A percentile compares a stretch with the other conserved stretches of the same genome.
phyloP scores from a whole-genome alignment of 2,797 vertebrate species.

The Lycodopsis pacificus region DNA sequence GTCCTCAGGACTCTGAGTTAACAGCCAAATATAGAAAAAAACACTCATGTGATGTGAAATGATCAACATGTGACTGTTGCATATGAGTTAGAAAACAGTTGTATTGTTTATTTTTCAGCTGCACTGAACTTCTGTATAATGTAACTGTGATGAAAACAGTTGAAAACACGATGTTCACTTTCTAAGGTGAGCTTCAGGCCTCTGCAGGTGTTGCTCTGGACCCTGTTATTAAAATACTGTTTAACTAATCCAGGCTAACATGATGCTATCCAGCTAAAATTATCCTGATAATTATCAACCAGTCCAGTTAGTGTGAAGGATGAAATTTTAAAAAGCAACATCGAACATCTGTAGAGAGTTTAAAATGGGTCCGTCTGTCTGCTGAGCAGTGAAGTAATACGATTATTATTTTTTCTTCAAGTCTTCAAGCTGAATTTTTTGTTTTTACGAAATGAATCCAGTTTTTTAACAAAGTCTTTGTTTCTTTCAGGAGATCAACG shows the following conservation, averaged over 20 bases:
- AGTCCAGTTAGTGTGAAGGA: not conserved
- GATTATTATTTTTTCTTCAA: too few relatives aligned
- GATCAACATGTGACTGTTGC: constrained; percentile 25
- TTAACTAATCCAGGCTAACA: not conserved
- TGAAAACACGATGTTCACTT: not conserved
- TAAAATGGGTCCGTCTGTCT: not conserved
- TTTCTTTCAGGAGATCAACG: constrained; percentile 91
- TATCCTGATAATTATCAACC: not conserved
- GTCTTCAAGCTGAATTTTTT: not conserved
- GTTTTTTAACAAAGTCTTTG: not conserved
- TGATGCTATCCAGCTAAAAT: not conserved
- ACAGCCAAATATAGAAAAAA: not conserved
- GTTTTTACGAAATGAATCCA: not conserved
- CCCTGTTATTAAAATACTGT: too few relatives aligned
- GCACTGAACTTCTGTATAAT: not conserved
- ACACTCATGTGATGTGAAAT: constrained; percentile 36
- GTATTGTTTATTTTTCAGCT: not conserved
- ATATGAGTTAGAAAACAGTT: not conserved
- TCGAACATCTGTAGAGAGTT: not conserved
- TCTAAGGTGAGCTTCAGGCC: too few relatives aligned
- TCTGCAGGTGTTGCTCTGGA: too few relatives aligned
- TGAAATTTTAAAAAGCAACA: not conserved
- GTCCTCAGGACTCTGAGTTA: not conserved
- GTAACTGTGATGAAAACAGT: not conserved
- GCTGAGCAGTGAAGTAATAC: not conserved